Evolutionary conservation across 2,797 vertebrate genomes (phyloP).

Genomic region (Telmatherina bonti): DNA sequence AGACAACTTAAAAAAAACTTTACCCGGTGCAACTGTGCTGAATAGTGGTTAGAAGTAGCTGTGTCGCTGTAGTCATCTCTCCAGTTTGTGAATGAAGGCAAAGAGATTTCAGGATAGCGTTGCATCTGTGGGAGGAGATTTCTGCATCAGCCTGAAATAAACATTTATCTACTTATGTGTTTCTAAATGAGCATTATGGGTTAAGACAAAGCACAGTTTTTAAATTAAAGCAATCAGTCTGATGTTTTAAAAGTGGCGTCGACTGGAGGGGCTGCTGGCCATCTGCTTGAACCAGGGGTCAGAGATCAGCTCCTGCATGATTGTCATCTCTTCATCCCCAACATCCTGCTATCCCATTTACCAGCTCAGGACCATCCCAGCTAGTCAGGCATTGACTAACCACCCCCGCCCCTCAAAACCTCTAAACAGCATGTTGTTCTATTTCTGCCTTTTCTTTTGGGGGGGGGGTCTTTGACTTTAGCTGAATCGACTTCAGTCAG

Average conservation of each 20-base stretch:
- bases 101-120: neutral
- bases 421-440: neutral
- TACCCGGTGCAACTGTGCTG: neutral
- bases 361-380: conserved; percentile 64
- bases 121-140: neutral
- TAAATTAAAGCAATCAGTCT: too few species aligned
- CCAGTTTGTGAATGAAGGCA: neutral
- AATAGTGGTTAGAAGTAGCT: neutral
- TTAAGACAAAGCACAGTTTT: neutral
- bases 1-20: neutral
- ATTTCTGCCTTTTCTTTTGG: neutral
- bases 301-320: conserved; percentile 53
- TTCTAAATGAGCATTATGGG: neutral
- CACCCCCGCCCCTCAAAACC: neutral
- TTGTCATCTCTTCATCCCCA: conserved; percentile 67
- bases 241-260: neutral
- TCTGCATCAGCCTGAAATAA: neutral
- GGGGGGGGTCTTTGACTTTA: neutral
- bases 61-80: neutral
- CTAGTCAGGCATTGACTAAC: neutral
- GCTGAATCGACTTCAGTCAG: neutral
- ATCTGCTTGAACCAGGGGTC: conserved; percentile 59
- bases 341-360: conserved; percentile 68
- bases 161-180: neutral
- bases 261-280: conserved; percentile 21